These are phyloP conservation scores for Heliconius eleuchia DNA, from an alignment of 1,140 invertebrate species.

Conservation along the genomic window DNA sequence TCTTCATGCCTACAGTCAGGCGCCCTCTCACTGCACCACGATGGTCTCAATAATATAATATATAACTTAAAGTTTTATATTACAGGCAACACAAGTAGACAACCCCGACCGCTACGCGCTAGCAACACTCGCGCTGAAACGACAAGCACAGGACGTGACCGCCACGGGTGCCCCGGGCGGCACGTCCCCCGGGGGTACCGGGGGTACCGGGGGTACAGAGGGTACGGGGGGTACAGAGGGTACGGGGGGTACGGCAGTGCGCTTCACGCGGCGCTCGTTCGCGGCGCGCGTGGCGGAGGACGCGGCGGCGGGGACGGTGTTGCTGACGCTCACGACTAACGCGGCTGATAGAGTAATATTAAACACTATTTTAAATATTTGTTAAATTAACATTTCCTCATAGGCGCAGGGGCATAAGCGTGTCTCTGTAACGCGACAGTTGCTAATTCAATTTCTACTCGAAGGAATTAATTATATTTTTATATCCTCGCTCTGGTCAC, in stretches of 20 bases:
- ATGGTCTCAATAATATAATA: too few relatives aligned
- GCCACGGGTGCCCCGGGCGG: background rate
- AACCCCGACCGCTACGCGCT: constrained; percentile 93
- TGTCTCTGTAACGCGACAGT: too few relatives aligned
- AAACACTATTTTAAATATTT: too few relatives aligned
- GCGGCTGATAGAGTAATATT: background rate
- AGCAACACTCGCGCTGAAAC: constrained; percentile 87
- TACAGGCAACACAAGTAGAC: constrained; percentile 91
- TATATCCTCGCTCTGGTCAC: too few relatives aligned
- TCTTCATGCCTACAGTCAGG: too few relatives aligned
- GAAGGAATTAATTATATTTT: too few relatives aligned
- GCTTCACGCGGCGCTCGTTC: constrained; percentile 89
- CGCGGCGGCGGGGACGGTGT: constrained; percentile 86
- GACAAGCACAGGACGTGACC: constrained; percentile 64
- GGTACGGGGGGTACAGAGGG: constrained; percentile 78
- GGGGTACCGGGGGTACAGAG: background rate
- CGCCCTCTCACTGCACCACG: too few relatives aligned
- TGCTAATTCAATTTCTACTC: too few relatives aligned
- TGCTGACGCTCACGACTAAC: constrained; percentile 82
- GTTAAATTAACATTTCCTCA: too few relatives aligned
- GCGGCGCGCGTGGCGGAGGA: constrained; percentile 88
- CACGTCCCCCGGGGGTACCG: background rate
- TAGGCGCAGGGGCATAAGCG: too few relatives aligned
- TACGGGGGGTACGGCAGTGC: constrained; percentile 82
- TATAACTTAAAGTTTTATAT: background rate